phyloP scores from a whole-genome alignment of 1,140 invertebrate genomes.

The Leucophenga varia region DNA sequence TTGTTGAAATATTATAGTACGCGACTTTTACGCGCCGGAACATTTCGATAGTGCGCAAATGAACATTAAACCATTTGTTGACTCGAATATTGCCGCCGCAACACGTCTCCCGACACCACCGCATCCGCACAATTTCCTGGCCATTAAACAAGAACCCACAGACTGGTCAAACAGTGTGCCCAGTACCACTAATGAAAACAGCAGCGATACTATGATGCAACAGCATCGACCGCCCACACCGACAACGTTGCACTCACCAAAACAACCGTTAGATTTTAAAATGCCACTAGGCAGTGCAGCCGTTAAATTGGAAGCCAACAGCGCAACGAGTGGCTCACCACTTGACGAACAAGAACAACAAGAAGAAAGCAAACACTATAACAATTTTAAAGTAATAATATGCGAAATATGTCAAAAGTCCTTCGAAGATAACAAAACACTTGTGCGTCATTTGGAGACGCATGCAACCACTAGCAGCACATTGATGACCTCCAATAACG shows the following conservation, averaged over 20 bases:
- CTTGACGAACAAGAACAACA: slow-evolving; percentile 29
- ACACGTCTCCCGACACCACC: slow-evolving; percentile 24
- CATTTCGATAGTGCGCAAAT: slow-evolving; percentile 31
- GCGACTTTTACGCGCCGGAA: slow-evolving; percentile 36
- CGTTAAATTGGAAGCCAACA: slow-evolving; percentile 39
- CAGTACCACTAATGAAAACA: slow-evolving; percentile 1
- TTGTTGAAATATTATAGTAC: too few species aligned
- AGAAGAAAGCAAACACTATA: slow-evolving; percentile 45
- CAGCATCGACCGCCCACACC: slow-evolving; percentile 20
- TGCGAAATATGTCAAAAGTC: slow-evolving; percentile 83
- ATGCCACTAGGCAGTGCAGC: slow-evolving; percentile 24
- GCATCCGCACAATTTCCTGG: slow-evolving; percentile 56
- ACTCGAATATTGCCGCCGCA: slow-evolving; percentile 18
- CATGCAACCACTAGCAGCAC: slow-evolving; percentile 55
- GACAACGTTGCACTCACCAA: slow-evolving; percentile 33
- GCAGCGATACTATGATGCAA: background rate
- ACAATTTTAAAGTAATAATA: slow-evolving; percentile 63
- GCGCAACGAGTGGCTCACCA: slow-evolving; percentile 12
- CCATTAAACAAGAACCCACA: slow-evolving; percentile 61
- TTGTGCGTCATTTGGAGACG: slow-evolving; percentile 77
- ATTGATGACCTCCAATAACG: slow-evolving; percentile 35
- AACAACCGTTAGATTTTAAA: slow-evolving; percentile 47
- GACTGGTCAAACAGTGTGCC: slow-evolving; percentile 58
- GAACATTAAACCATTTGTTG: slow-evolving; percentile 11
- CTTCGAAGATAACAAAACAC: slow-evolving; percentile 76